Evolutionary conservation across 2,113 vertebrate species (phyloP).

Genomic region (Puntigrus tetrazona): DNA sequence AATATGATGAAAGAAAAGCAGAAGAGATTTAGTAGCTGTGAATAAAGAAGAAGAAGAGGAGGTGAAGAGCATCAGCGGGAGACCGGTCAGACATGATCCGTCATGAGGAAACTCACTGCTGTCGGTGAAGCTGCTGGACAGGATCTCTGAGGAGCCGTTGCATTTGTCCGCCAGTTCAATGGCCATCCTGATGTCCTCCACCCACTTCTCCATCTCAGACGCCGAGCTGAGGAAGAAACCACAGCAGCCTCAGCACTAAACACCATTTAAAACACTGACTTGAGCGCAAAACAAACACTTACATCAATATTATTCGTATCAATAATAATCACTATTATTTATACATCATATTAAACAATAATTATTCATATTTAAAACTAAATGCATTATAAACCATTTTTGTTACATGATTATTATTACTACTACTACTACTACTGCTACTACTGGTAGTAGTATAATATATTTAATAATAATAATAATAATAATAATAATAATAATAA

Average conservation of each 20-base stretch:
- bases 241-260: too few relatives aligned
- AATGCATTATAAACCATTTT: too few relatives aligned
- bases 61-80: not conserved
- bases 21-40: not conserved
- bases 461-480: not conserved
- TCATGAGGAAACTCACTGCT: constrained; percentile 83
- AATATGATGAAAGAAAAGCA: not conserved
- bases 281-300: too few relatives aligned
- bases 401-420: not conserved
- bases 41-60: not conserved
- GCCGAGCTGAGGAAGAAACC: constrained; percentile 78
- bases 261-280: too few relatives aligned
- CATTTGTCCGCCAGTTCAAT: constrained; percentile 86
- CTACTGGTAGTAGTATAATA: too few relatives aligned
- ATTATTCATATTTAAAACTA: not conserved
- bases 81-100: not conserved
- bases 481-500: too few relatives aligned
- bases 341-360: too few relatives aligned
- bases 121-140: constrained; percentile 81
- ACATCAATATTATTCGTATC: not conserved
- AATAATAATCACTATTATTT: not conserved
- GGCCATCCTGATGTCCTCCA: constrained; percentile 90
- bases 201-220: constrained; percentile 93
- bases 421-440: too few relatives aligned
- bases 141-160: constrained; percentile 81